A percentile compares a stretch with the other conserved stretches of the same genome.
These are phyloP conservation scores for Paragorgia papillata DNA, from an alignment of 92 coral and sea anemone genomes.

Conservation along the genomic window DNA sequence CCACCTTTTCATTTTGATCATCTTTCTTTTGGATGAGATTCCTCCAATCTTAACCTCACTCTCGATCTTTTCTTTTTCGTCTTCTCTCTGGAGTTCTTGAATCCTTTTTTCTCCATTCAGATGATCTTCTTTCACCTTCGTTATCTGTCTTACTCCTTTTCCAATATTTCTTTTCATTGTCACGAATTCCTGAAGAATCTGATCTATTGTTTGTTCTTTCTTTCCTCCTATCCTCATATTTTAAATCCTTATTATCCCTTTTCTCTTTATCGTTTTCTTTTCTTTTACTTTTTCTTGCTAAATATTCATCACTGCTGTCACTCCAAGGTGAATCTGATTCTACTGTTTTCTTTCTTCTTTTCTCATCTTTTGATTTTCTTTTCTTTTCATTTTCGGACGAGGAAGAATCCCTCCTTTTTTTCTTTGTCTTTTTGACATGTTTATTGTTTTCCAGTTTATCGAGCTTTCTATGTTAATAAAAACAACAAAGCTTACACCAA, in stretches of 20 bases:
- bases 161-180: background rate
- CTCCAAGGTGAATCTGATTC: constrained; percentile 9
- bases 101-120: background rate
- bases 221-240: background rate
- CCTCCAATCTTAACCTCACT: too few species aligned
- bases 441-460: constrained; percentile 28
- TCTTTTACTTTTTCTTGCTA: too few species aligned
- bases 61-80: background rate
- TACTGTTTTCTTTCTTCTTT: background rate
- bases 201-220: background rate
- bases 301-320: background rate
- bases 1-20: too few species aligned
- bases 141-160: background rate
- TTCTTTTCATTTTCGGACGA: constrained; percentile 18
- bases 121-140: background rate
- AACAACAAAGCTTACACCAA: constrained; percentile 13
- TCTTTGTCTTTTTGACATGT: constrained; percentile 4
- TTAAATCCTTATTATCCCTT: background rate
- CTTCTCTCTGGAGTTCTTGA: background rate
- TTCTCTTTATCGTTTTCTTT: background rate
- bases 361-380: constrained; percentile 8
- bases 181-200: background rate
- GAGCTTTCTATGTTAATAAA: constrained; percentile 19
- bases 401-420: constrained; percentile 16
- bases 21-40: too few species aligned